Percentiles rank a stretch among this genome's conserved stretches.
phyloP scores from a whole-genome alignment of 2,888 invertebrate genomes.

The Baccha elongata region DNA sequence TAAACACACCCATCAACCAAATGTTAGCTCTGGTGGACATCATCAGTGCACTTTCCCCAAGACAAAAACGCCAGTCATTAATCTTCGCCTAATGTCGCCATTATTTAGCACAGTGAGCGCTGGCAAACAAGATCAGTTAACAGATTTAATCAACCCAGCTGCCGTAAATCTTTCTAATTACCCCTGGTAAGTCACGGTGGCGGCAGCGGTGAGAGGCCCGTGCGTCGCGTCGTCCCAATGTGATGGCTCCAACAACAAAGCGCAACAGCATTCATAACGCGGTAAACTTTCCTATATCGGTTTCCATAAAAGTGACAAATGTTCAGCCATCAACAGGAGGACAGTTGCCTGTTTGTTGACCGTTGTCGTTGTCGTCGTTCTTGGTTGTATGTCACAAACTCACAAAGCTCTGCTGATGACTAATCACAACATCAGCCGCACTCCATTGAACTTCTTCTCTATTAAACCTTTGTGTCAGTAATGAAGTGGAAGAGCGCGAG shows the following conservation, averaged over 20 bases:
- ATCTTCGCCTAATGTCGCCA: slow-evolving; percentile 71
- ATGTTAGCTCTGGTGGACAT: neutral
- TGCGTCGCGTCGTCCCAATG: neutral
- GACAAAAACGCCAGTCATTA: slow-evolving; percentile 58
- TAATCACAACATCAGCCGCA: slow-evolving; percentile 70
- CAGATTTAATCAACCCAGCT: slow-evolving; percentile 73
- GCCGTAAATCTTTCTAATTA: slow-evolving; percentile 73
- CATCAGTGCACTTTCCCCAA: slow-evolving; percentile 50
- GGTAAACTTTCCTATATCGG: slow-evolving; percentile 53
- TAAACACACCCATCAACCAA: slow-evolving; percentile 20
- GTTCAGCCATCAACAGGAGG: slow-evolving; percentile 62
- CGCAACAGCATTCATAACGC: slow-evolving; percentile 68
- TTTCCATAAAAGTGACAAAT: slow-evolving; percentile 73
- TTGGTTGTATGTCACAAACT: slow-evolving; percentile 30
- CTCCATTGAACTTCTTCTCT: slow-evolving; percentile 39
- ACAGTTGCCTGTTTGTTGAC: slow-evolving; percentile 34
- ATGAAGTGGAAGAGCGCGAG: slow-evolving; percentile 63
- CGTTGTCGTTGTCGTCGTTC: slow-evolving; percentile 7
- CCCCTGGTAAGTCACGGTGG: slow-evolving; percentile 34
- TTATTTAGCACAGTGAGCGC: slow-evolving; percentile 57
- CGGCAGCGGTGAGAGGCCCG: neutral
- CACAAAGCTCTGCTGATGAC: slow-evolving; percentile 51
- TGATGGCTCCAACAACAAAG: slow-evolving; percentile 55
- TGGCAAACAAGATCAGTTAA: slow-evolving; percentile 70
- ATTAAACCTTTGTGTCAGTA: slow-evolving; percentile 54